Percentiles rank a stretch among this genome's conserved stretches.
Evolutionary conservation across 2,888 invertebrate species (phyloP).

Genomic region (Orthosia gothica): DNA sequence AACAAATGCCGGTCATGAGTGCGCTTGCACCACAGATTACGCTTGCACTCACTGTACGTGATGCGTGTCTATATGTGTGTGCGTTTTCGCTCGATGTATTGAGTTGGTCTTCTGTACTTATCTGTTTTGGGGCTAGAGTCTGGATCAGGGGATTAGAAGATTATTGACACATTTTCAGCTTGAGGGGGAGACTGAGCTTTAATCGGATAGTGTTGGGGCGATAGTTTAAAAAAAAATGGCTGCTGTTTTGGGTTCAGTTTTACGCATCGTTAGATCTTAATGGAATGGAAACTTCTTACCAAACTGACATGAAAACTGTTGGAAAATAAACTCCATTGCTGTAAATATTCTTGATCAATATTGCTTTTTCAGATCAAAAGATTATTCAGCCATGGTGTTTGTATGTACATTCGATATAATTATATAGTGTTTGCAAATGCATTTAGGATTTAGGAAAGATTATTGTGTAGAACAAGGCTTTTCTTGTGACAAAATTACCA

Average conservation of each 20-base stretch:
- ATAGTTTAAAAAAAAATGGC: constrained; percentile 27
- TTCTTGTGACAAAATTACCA: too few species aligned
- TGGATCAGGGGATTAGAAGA: constrained; percentile 43
- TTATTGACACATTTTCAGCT: constrained; percentile 50
- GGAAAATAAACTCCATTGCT: too few species aligned
- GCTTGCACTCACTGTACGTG: neutral
- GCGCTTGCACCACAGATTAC: neutral
- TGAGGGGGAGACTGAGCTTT: constrained; percentile 16
- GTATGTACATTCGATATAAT: too few species aligned
- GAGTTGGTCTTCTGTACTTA: neutral
- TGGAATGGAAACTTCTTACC: too few species aligned
- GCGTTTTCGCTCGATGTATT: neutral
- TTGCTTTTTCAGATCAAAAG: too few species aligned
- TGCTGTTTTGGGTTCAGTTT: too few species aligned
- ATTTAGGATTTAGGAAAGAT: neutral
- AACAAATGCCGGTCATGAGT: neutral
- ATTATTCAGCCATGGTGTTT: too few species aligned
- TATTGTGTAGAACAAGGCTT: neutral
- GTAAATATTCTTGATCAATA: too few species aligned
- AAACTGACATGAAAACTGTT: too few species aligned
- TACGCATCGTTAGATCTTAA: too few species aligned
- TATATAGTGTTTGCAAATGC: neutral
- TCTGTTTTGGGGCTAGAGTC: constrained; percentile 3
- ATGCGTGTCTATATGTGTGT: neutral
- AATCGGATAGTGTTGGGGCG: constrained; percentile 22